These are phyloP conservation scores for Philonicus albiceps DNA, from an alignment of 2,888 invertebrate species.

Conservation along the genomic window DNA sequence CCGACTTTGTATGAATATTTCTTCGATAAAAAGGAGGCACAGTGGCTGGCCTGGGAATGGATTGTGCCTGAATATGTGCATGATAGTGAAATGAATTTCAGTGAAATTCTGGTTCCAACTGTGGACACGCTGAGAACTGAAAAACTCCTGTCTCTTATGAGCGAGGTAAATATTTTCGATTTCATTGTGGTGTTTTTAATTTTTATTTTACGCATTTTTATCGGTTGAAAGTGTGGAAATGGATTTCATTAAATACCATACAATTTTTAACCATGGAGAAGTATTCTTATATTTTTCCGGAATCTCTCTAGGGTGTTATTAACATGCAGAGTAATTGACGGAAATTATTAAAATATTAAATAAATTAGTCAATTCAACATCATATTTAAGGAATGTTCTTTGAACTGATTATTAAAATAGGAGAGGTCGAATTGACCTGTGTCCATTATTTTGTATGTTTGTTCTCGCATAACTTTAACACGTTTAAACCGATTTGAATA, in stretches of 20 bases:
- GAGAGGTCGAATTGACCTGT: no score
- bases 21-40: slow-evolving; percentile 70
- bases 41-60: slow-evolving; percentile 88
- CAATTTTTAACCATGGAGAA: neutral
- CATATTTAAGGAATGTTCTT: no score
- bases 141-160: slow-evolving; percentile 81
- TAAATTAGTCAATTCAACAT: no score
- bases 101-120: slow-evolving; percentile 88
- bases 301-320: neutral
- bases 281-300: neutral
- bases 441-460: no score
- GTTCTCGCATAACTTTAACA: no score
- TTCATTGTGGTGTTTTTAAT: neutral
- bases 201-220: neutral
- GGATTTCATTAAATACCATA: neutral
- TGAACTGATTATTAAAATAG: no score
- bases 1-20: slow-evolving; percentile 84
- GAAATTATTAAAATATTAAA: no score
- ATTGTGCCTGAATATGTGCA: slow-evolving; percentile 80
- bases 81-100: slow-evolving; percentile 73
- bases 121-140: slow-evolving; percentile 84
- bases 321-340: no score
- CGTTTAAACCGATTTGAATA: no score
- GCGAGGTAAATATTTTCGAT: slow-evolving; percentile 66
- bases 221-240: neutral